Base-by-base conservation (phyloP, 2,113 vertebrate species). In the Marmota monax region DNA sequence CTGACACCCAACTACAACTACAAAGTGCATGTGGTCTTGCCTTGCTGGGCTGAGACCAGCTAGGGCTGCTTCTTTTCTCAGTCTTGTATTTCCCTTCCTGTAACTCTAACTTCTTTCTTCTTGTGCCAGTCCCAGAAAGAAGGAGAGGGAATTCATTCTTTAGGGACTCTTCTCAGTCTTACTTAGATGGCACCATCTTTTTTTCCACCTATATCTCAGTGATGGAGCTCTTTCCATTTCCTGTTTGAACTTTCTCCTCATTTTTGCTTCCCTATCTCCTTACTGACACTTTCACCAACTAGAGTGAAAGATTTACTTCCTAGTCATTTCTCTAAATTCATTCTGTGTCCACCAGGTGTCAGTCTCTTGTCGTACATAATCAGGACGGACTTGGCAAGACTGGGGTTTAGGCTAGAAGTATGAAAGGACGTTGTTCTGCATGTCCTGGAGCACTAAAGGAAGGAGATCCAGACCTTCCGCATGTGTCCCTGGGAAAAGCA, bases 291-390 rank as follows among this genome's bases (percentile, higher is more conserved):
- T 87, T 18, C 20, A 95, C 58, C 17, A 87, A 42, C 51, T 32
- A 39, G 27, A 86, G 79, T 34, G 58, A 58, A 84, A 78, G 74
- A 61, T 56, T 80, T 22, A n/a, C 56, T 70, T 72, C 53, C 34
- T 82, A 67, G 63, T 56, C 88, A 56, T 80, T 70, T 74, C 76
- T 56, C 95, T 97, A 95, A 92, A 73, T 96, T 91, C 90, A 88
- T 69, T 82, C 90, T 95, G 39, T 34, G 42, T 73, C 95, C 96
- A 97, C 85, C 88, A 96, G 96, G 92, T 95, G 96, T 94, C 97
- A 96, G 93, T 80, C 42, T 94, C 39, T 58, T 58, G 84, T 93
- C 69, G 78, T 72, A 34, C 20, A 14, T 13, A 25, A 56, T 90
- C 84, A 96, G 84, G 89, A 86, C 51, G 2, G 51, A 45, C 23